Evolutionary conservation across 2,113 vertebrate species (phyloP), one percentile per base, ranked within the genome.

Genomic region (Mesembrinibis cayennensis): DNA sequence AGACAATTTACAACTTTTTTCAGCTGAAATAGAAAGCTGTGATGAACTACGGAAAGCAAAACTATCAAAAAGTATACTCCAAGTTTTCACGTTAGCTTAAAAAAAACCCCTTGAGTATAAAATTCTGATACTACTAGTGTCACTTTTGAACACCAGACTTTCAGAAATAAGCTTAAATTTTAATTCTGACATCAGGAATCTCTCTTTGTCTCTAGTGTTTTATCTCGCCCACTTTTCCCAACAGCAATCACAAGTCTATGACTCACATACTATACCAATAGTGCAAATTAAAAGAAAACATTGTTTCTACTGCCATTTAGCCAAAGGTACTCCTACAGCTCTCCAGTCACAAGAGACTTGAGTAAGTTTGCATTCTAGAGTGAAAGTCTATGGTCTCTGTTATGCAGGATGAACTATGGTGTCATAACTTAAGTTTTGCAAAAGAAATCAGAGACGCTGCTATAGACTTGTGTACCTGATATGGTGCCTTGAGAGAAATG

Each of bases 311-410:
- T 94, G 79, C 82, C n/a, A 2, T 80, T 81, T 55, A 89, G 36
- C 71, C 85, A 88, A 47, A 77, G 36, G 50, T 45, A 88, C 88
- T 95, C 95, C 94, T 67, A 90, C 95, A 95, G 71, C 82, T 95
- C 72, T 26, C 55, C 55, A 71, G 90, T 94, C 92, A 94, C 76
- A 92, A 94, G 93, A 90, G 79, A 55, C 74, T 22, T 90, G 85
- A 88, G 88, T 81, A 93, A 83, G 42, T 87, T 5, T 2, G 29
- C 34, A 40, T 72, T 76, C 70, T 15, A 4, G 27, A 70, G 67
- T 40, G 82, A 82, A 96, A 56, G 53, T 47, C 56, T 53, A 30
- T 13, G 55, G 50, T 16, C 16, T 71, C 44, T 67, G 45, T 26
- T 26, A 10, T 10, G 30, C 30, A 61, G 82, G 45, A 49, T 77